These are phyloP conservation scores for Eleutherodactylus coqui DNA, from an alignment of 2,797 vertebrate species.

Conservation along the genomic window DNA sequence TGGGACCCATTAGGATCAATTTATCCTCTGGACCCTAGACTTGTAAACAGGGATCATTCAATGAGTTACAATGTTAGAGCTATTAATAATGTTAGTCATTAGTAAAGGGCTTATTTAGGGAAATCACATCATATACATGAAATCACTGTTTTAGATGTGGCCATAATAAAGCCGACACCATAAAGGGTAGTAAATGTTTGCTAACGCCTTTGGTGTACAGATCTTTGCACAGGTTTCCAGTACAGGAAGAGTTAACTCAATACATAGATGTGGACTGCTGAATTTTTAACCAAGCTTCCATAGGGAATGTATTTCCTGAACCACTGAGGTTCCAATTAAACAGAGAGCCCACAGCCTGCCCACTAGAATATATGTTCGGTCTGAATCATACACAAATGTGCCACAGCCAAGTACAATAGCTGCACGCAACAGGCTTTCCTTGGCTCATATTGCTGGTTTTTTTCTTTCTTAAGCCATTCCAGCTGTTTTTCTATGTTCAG, in stretches of 20 bases:
- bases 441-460: conserved; percentile 39
- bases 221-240: neutral
- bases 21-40: neutral
- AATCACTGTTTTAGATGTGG: neutral
- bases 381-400: conserved; percentile 60
- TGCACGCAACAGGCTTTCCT: conserved; percentile 59
- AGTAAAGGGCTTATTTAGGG: no score
- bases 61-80: neutral
- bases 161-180: neutral
- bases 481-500: conserved; percentile 58
- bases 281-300: conserved; percentile 53
- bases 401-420: conserved; percentile 58
- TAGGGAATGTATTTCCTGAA: conserved; percentile 42
- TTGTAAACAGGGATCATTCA: neutral
- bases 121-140: neutral
- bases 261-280: conserved; percentile 13
- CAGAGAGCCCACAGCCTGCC: conserved; percentile 58
- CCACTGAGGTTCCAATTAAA: conserved; percentile 55
- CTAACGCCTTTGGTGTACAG: neutral
- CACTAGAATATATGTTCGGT: conserved; percentile 58
- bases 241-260: neutral
- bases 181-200: neutral
- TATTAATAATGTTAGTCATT: neutral
- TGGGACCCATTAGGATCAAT: neutral
- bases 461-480: conserved; percentile 53